Conservation (phyloP, 2,797 vertebrate species). For the Melanogrammus aeglefinus region DNA sequence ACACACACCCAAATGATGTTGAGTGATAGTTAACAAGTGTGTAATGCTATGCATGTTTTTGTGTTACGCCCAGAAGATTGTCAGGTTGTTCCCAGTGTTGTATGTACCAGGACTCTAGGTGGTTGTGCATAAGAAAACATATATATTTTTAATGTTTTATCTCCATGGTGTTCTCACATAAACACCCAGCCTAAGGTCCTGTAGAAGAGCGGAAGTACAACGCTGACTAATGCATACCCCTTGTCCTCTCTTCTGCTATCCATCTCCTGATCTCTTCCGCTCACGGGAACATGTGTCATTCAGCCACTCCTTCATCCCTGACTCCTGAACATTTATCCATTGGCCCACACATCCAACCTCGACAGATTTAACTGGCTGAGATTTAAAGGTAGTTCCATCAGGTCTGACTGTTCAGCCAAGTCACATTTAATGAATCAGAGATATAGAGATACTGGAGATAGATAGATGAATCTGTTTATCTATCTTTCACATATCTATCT, state of each 20-base stretch:
- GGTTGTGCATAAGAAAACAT: not conserved
- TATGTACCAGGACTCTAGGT: not conserved
- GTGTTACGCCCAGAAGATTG: not conserved
- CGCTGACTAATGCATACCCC: not conserved
- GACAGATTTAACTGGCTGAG: not conserved
- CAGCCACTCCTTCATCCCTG: not conserved
- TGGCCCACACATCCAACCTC: constrained; percentile 12
- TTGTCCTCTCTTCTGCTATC: not conserved
- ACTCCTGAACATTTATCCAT: constrained; percentile 11
- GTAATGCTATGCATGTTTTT: not conserved
- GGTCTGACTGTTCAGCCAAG: not conserved
- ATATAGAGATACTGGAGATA: too few relatives aligned
- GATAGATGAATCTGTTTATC: not conserved
- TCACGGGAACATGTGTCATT: not conserved
- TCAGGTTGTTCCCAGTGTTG: not conserved
- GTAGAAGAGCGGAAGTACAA: not conserved
- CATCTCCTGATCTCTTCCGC: not conserved
- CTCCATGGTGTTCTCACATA: not conserved
- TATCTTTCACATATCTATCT: too few relatives aligned
- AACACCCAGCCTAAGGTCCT: not conserved
- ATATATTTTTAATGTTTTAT: not conserved
- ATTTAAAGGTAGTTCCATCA: not conserved
- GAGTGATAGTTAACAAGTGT: not conserved
- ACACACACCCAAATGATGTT: too few relatives aligned
- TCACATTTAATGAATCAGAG: not conserved